A percentile compares a stretch with the other conserved stretches of the same genome.
Conservation (phyloP, 2,888 invertebrate species). For the Mystacides longicornis region DNA sequence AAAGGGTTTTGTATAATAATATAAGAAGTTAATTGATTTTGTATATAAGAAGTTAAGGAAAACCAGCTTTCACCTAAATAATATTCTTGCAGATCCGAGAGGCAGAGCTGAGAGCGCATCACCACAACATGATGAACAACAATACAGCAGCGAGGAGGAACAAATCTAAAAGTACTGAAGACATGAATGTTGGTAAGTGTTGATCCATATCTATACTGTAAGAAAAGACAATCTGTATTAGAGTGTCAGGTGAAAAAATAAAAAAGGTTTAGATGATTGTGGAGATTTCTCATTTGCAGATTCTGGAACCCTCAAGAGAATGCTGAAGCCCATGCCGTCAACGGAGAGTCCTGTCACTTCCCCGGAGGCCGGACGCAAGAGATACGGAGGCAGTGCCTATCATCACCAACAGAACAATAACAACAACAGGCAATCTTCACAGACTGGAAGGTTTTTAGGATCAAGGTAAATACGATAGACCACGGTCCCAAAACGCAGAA, state of each 20-base stretch:
- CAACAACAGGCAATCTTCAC: constrained; percentile 51
- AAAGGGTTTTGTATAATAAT: no score
- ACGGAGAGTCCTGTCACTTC: constrained; percentile 85
- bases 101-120: constrained; percentile 59
- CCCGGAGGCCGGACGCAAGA: constrained; percentile 80
- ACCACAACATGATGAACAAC: constrained; percentile 66
- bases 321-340: constrained; percentile 91
- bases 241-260: not conserved
- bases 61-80: no score
- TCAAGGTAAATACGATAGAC: constrained; percentile 42
- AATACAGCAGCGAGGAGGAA: constrained; percentile 58
- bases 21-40: no score
- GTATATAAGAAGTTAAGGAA: no score
- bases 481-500: no score
- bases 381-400: constrained; percentile 58
- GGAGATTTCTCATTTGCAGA: constrained; percentile 45
- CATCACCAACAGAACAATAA: constrained; percentile 53
- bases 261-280: not conserved
- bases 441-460: constrained; percentile 58
- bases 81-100: constrained; percentile 57
- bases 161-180: constrained; percentile 87
- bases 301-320: constrained; percentile 82
- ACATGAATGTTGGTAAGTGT: constrained; percentile 62
- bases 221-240: not conserved
- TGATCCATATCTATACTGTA: not conserved